Base-by-base conservation (phyloP, 2,113 vertebrate species). In the Protobothrops mucrosquamatus region DNA sequence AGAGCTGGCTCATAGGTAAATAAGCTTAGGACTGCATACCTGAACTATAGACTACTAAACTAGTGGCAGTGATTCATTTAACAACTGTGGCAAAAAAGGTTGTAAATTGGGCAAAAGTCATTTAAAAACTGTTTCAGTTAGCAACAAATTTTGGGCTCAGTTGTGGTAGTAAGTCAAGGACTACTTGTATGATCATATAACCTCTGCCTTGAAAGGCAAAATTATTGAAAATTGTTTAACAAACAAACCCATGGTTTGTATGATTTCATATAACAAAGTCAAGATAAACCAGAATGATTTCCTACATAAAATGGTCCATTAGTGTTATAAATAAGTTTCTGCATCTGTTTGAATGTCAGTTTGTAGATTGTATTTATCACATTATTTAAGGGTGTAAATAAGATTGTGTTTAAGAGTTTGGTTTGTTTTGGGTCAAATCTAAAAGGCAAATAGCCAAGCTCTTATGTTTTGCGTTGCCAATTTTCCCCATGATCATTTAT, bases 381-480 rank as follows among this genome's bases (percentile, higher is more conserved):
- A 85, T 91, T 22, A 39, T 56, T 74, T 87, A 57, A 39, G 9
- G 2, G 46, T 15, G 74, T n/a, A 26, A 51, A 92, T 57, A 12
- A 46, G 26, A 52, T 57, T 34, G 55, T 29, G 48, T 87, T 87
- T 87, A 51, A 52, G 48, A 51, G 22, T 87, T 87, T 29, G 26
- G 6, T 29, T 91, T 87, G 1, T 0, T 54, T 29, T 15, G 26
- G 3, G 10, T 4, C 4, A 3, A 59, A 92, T 12, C 0, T 39
- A 51, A 81, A 74, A 1, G 69, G 0, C 2, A 92, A 74, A 0
- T 9, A 3, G 88, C 91, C 39, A 0, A 61, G 57, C 7, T 10
- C 3, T 14, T 43, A 69, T 51, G 64, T 51, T 91, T 4, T 56
- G 29, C 7, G 2, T 34, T 87, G 26, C 22, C 56, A 29, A 51